phyloP scores from a whole-genome alignment of 2,888 invertebrate species.

The Lasioglossum oenotherae region DNA sequence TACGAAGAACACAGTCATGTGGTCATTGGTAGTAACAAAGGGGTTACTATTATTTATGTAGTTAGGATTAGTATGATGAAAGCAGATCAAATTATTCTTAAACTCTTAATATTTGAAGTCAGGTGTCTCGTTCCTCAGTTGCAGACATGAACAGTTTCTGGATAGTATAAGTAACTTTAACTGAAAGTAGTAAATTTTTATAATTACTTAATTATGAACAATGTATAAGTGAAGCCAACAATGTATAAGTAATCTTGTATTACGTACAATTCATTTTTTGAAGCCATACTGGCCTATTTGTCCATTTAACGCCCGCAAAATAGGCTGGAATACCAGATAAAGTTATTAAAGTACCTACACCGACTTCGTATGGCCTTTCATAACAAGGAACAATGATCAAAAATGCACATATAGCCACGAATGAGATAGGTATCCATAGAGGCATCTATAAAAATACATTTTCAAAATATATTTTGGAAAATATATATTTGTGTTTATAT shows the following conservation, averaged over 20 bases:
- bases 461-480: neutral
- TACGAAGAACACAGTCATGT: constrained; percentile 42
- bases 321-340: constrained; percentile 94
- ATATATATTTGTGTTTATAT: neutral
- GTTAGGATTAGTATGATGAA: neutral
- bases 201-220: constrained; percentile 10
- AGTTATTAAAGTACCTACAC: constrained; percentile 92
- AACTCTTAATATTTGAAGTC: constrained; percentile 17
- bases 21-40: constrained; percentile 12
- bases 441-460: constrained; percentile 86
- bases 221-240: too few species aligned
- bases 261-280: constrained; percentile 86
- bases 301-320: constrained; percentile 89
- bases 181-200: constrained; percentile 81
- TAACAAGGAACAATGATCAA: constrained; percentile 92
- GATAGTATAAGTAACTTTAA: constrained; percentile 86
- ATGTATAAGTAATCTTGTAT: neutral
- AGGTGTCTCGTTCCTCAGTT: constrained; percentile 88
- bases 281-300: constrained; percentile 88
- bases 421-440: constrained; percentile 90
- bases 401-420: constrained; percentile 91
- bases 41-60: neutral
- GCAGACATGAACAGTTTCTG: constrained; percentile 92
- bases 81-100: constrained; percentile 52
- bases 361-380: constrained; percentile 92